Percentiles rank a stretch among this genome's conserved stretches.
phyloP scores from a whole-genome alignment of 2,113 vertebrate genomes.

The Madoqua kirkii region DNA sequence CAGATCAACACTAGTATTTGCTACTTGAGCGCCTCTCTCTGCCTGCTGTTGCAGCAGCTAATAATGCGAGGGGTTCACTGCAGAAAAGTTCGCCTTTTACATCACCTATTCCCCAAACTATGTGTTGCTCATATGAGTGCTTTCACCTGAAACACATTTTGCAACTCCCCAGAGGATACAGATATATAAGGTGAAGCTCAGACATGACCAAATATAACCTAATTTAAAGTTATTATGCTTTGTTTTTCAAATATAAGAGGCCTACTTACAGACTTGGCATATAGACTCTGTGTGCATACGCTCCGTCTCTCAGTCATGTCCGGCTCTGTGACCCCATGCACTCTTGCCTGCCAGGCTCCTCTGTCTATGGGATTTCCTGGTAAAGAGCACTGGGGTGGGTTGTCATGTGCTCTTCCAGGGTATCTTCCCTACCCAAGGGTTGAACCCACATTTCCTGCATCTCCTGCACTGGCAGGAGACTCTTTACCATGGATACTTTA shows the following conservation, averaged over 20 bases:
- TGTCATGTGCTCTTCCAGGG: background rate
- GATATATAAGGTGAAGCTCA: background rate
- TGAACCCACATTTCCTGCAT: background rate
- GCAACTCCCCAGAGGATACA: background rate
- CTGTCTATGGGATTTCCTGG: background rate
- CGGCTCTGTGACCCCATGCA: background rate
- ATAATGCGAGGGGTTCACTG: rapidly evolving
- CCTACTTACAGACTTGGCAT: background rate
- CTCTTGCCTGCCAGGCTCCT: background rate
- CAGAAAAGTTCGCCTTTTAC: background rate
- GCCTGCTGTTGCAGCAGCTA: background rate
- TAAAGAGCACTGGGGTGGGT: background rate
- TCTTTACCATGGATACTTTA: background rate
- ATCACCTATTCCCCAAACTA: background rate
- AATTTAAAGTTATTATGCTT: background rate
- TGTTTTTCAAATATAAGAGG: background rate
- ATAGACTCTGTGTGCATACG: background rate
- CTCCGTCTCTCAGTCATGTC: background rate
- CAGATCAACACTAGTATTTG: background rate
- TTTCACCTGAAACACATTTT: background rate
- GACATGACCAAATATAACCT: background rate
- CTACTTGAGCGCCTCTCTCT: rapidly evolving
- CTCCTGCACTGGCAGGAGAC: background rate
- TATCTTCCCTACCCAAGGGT: background rate
- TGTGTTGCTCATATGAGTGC: background rate